phyloP scores from a whole-genome alignment of 1,140 invertebrate genomes.

The Zaprionus tsacasi region DNA sequence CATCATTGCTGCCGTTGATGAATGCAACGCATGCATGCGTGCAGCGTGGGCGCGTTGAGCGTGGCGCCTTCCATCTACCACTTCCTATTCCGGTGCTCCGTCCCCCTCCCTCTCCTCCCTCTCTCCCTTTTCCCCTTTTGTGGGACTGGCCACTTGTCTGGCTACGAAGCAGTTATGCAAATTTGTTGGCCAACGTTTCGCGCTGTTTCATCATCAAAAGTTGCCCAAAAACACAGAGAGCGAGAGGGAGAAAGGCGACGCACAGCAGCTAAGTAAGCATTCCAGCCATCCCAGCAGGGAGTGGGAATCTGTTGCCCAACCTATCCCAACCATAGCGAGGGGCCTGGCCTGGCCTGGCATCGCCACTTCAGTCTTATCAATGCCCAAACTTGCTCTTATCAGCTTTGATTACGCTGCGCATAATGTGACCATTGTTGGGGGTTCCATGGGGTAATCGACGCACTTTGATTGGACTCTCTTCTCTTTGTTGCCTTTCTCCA shows the following conservation, averaged over 20 bases:
- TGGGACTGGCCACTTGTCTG: conserved; percentile 38
- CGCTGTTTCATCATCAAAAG: conserved; percentile 78
- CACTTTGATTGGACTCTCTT: not conserved
- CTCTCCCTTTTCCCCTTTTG: too few species aligned
- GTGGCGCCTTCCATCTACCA: conserved; percentile 4
- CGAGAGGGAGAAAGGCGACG: not conserved
- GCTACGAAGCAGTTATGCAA: conserved; percentile 74
- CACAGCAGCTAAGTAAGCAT: conserved; percentile 32
- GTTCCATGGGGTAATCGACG: not conserved
- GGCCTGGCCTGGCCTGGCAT: not conserved
- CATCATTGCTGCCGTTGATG: conserved; percentile 62
- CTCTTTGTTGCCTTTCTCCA: too few species aligned
- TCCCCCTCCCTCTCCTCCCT: not conserved
- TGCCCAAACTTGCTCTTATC: conserved; percentile 33
- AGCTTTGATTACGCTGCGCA: conserved; percentile 38
- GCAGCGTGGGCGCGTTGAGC: conserved; percentile 38
- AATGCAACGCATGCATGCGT: conserved; percentile 81
- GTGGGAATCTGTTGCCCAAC: not conserved
- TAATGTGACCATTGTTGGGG: conserved; percentile 29
- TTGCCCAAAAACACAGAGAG: conserved; percentile 36
- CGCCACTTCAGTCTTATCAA: conserved; percentile 20
- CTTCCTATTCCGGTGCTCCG: conserved; percentile 7
- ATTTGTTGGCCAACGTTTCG: conserved; percentile 69
- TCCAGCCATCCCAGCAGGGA: not conserved
- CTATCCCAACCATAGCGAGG: not conserved